Evolutionary conservation across 2,888 invertebrate genomes (phyloP).

Genomic region (Agriotes lineatus): DNA sequence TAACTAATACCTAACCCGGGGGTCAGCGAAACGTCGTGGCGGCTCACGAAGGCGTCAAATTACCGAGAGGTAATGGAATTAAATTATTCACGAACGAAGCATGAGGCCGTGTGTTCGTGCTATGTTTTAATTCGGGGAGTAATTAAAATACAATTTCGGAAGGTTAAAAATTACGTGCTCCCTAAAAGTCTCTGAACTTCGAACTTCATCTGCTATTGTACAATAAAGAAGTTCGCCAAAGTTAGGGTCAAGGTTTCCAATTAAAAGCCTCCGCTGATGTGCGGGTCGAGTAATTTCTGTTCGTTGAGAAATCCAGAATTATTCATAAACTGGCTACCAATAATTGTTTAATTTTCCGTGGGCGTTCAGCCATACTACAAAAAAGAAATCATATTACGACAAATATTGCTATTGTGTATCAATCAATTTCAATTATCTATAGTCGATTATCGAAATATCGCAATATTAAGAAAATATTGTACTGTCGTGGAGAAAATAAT

Average conservation of each 20-base stretch:
- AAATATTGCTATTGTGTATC: too few species aligned
- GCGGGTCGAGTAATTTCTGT: neutral
- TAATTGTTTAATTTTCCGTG: too few species aligned
- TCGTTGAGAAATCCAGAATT: neutral
- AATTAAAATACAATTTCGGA: conserved; percentile 5
- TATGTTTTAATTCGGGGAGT: neutral
- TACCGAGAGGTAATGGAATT: neutral
- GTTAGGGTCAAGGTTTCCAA: neutral
- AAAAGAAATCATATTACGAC: too few species aligned
- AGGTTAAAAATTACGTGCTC: neutral
- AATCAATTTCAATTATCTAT: too few species aligned
- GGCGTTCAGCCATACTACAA: too few species aligned
- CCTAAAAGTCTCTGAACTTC: neutral
- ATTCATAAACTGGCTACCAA: neutral
- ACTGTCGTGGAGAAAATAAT: too few species aligned
- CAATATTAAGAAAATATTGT: too few species aligned
- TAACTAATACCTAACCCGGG: too few species aligned
- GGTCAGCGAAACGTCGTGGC: too few species aligned
- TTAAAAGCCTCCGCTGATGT: conserved; percentile 1
- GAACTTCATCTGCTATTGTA: neutral
- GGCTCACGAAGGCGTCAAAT: too few species aligned
- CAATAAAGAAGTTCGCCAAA: conserved; percentile 3
- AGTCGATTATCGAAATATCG: too few species aligned
- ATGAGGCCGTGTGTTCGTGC: neutral
- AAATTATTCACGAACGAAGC: neutral